These are phyloP conservation scores for Pampusana beccarii DNA, from an alignment of 2,113 vertebrate species.

Conservation along the genomic window DNA sequence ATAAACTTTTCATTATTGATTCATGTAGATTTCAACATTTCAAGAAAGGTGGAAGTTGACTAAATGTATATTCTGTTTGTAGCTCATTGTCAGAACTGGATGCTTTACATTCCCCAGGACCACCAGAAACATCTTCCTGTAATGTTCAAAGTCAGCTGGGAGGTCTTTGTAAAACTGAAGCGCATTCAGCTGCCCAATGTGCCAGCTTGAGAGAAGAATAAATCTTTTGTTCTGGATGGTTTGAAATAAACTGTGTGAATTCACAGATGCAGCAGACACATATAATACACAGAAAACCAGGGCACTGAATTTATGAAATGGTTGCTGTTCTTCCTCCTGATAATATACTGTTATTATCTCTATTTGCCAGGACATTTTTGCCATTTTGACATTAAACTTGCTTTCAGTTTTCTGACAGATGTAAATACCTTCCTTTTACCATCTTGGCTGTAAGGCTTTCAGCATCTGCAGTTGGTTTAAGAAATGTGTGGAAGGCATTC, in stretches of 20 bases:
- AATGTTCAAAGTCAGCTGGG: neutral
- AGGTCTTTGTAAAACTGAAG: neutral
- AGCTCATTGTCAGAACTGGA: neutral
- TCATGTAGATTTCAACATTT: neutral
- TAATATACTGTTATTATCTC: neutral
- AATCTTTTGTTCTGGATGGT: neutral
- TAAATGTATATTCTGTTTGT: neutral
- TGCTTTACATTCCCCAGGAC: neutral
- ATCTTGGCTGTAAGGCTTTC: neutral
- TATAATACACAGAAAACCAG: neutral
- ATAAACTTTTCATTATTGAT: neutral
- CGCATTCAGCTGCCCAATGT: neutral
- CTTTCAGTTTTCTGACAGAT: neutral
- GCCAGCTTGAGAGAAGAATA: neutral
- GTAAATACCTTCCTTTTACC: neutral
- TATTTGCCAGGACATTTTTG: neutral
- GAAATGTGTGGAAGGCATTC: neutral
- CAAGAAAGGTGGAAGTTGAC: neutral
- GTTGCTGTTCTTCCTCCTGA: neutral
- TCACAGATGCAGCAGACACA: neutral
- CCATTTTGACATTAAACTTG: neutral
- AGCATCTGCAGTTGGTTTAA: neutral
- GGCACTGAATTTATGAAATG: neutral
- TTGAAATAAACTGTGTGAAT: neutral
- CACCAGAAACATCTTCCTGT: neutral